Conservation (phyloP, 1,140 invertebrate genomes). For the Gonatopus flavifemur region DNA sequence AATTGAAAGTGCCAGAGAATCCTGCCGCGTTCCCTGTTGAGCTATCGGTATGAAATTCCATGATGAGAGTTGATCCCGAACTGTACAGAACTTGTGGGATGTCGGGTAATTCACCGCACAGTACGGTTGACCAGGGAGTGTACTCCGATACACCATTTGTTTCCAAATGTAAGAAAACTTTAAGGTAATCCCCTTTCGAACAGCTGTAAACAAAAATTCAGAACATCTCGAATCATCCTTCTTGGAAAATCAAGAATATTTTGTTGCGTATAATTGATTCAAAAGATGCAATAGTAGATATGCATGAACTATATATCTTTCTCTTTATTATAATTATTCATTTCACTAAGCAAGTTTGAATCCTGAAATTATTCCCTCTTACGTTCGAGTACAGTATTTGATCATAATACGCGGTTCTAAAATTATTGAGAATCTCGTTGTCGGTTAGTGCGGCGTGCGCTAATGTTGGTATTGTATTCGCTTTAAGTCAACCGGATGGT, state of each 20-base stretch:
- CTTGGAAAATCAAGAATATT: too few species aligned
- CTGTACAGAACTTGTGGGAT: slow-evolving; percentile 78
- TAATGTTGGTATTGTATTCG: slow-evolving; percentile 39
- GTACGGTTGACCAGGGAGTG: slow-evolving; percentile 72
- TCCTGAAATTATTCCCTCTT: too few species aligned
- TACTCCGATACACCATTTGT: slow-evolving; percentile 74
- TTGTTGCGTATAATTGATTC: too few species aligned
- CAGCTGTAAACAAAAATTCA: slow-evolving; percentile 69
- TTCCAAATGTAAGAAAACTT: slow-evolving; percentile 76
- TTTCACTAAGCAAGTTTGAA: too few species aligned
- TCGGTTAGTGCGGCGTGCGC: too few species aligned
- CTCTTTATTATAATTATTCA: too few species aligned
- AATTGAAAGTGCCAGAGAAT: slow-evolving; percentile 78
- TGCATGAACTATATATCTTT: too few species aligned
- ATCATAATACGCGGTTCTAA: too few species aligned
- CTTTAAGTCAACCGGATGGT: slow-evolving; percentile 33
- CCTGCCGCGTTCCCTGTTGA: slow-evolving; percentile 68
- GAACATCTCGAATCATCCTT: too few species aligned
- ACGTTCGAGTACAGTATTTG: too few species aligned
- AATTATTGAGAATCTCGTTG: too few species aligned
- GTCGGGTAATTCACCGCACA: slow-evolving; percentile 74
- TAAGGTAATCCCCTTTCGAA: slow-evolving; percentile 73
- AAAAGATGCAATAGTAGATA: too few species aligned
- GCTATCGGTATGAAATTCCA: slow-evolving; percentile 77
- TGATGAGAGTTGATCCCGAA: slow-evolving; percentile 74